These are phyloP conservation scores for Cecropterus lyciades DNA, from an alignment of 1,140 invertebrate genomes.

Conservation along the genomic window DNA sequence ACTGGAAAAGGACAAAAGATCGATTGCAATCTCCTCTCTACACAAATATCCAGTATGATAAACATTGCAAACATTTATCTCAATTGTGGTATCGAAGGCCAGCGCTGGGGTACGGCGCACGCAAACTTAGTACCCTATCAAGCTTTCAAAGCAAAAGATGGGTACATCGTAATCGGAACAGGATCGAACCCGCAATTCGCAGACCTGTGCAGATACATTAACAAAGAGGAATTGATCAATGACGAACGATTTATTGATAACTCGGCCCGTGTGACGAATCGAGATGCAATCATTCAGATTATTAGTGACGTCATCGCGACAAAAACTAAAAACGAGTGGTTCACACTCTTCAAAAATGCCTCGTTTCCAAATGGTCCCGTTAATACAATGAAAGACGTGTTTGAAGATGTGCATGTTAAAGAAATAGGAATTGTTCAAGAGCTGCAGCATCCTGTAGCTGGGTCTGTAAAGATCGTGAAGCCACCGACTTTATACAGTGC, in stretches of 20 bases:
- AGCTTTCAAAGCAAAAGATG: constrained; percentile 92
- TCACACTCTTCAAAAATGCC: constrained; percentile 88
- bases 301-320: constrained; percentile 86
- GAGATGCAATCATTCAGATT: constrained; percentile 88
- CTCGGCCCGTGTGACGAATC: constrained; percentile 89
- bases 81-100: constrained; percentile 92
- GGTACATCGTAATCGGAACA: constrained; percentile 93
- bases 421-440: constrained; percentile 91
- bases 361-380: constrained; percentile 95
- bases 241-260: constrained; percentile 91
- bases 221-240: constrained; percentile 85
- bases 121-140: constrained; percentile 98
- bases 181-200: constrained; percentile 92
- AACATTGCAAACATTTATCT: constrained; percentile 96
- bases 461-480: constrained; percentile 91
- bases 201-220: constrained; percentile 88
- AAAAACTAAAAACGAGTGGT: constrained; percentile 92
- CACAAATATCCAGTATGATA: constrained; percentile 94
- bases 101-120: constrained; percentile 95
- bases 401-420: constrained; percentile 94
- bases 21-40: constrained; percentile 96
- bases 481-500: constrained; percentile 93
- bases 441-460: constrained; percentile 89
- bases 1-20: constrained; percentile 96
- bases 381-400: constrained; percentile 94